Percentiles rank a stretch among this genome's conserved stretches.
Evolutionary conservation across 2,797 vertebrate genomes (phyloP).

Genomic region (Rhyacichthys aspro): DNA sequence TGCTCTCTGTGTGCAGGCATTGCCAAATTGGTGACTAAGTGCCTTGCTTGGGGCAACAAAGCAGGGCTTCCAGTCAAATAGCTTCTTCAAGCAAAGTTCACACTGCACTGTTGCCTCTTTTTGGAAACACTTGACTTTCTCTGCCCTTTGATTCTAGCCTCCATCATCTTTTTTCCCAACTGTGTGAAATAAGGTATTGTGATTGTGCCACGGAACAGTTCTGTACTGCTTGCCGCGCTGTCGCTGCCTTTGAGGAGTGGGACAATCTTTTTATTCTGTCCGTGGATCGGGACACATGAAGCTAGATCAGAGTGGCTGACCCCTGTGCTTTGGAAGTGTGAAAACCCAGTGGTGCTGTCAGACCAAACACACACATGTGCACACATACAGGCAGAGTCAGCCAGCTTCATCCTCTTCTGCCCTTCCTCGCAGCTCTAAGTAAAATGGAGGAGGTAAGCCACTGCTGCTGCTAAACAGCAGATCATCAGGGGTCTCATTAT

Average conservation of each 20-base stretch:
- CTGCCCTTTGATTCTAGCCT: conserved; percentile 51
- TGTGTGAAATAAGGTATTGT: conserved; percentile 49
- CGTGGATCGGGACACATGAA: conserved; percentile 28
- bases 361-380: conserved; percentile 21
- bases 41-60: conserved; percentile 55
- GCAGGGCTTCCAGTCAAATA: conserved; percentile 62
- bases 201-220: conserved; percentile 34
- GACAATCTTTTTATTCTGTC: conserved; percentile 36
- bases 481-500: conserved; percentile 67
- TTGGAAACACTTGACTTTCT: conserved; percentile 65
- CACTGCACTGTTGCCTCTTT: conserved; percentile 49
- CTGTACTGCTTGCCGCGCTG: conserved; percentile 25
- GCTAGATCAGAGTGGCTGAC: conserved; percentile 38
- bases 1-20: conserved; percentile 44
- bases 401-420: conserved; percentile 51
- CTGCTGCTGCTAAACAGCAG: conserved; percentile 68
- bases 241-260: conserved; percentile 26
- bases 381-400: conserved; percentile 24
- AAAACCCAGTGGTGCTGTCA: conserved; percentile 24
- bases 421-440: conserved; percentile 52
- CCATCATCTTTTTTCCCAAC: conserved; percentile 50
- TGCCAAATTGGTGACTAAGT: conserved; percentile 70
- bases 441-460: conserved; percentile 65
- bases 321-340: conserved; percentile 22
- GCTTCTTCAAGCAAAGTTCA: conserved; percentile 67